Base-by-base conservation (phyloP, 2,888 invertebrate species). In the Smittia aterrima region DNA sequence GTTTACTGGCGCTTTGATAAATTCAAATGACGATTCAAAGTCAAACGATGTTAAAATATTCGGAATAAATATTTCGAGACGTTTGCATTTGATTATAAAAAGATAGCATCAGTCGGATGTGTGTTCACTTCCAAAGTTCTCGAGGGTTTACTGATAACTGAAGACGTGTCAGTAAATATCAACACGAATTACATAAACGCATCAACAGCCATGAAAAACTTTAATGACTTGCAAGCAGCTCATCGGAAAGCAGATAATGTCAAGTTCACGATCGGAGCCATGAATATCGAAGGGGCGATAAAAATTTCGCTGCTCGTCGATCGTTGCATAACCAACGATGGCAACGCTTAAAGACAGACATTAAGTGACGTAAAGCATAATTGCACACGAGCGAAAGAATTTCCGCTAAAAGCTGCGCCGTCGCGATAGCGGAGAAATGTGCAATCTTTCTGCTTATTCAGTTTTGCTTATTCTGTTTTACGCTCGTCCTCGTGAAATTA, bases 11-110 rank as follows among this genome's bases (percentile, higher is more conserved):
- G 47, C 38, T 38, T 11, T n/a, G 47, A 58, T 47, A 6, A 22
- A 58, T 58, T 58, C 58, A 58, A 13, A 22, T 18, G 58, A 58
- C 58, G 22, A 22, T 58, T 58, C 13, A 58, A 58, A 58, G 58
- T 58, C 58, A 58, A 58, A 7, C 47, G 47, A 47, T 47, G 47
- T n/a, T 6, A 47, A 47, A 47, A 6, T 47, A 47, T 47, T 47
- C 47, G 47, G 16, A 32, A 32, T 32, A 6, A 32, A 32, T 32
- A 9, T 32, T 32, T 32, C 4, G 32, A 32, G 32, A 3, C 32
- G 9, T 32, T 32, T 32, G 32, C 3, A 32, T 32, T 32, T 9
- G 32, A 32, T 32, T 32, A 32, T 6, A 32, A 32, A 32, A 3
- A 3, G 32, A 3, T 32, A 3, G 32, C 4, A 32, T n/a, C 32